Conservation (phyloP, 2,888 invertebrate genomes). For the Cantharis nigra region DNA sequence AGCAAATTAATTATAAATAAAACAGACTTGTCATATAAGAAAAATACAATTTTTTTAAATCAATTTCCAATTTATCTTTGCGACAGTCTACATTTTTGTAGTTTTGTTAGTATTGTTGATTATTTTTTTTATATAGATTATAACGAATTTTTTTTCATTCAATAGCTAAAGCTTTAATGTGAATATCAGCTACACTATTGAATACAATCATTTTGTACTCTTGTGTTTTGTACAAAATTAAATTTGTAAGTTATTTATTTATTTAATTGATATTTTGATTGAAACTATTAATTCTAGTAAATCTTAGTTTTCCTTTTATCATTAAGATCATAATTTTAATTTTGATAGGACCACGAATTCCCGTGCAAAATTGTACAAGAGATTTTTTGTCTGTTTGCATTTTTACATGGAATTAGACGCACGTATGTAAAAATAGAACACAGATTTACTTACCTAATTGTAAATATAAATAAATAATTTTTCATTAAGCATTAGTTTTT, state of each 20-base stretch:
- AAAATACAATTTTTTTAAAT: neutral
- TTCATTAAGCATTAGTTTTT: constrained; percentile 8
- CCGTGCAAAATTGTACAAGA: neutral
- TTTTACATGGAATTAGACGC: constrained; percentile 21
- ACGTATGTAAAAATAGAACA: constrained; percentile 25
- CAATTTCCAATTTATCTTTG: neutral
- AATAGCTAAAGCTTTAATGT: neutral
- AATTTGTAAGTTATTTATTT: neutral
- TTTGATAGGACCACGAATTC: neutral
- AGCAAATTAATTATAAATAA: neutral
- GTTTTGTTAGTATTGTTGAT: neutral
- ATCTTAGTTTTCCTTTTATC: neutral
- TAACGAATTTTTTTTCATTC: neutral
- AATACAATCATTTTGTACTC: neutral
- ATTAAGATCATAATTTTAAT: neutral
- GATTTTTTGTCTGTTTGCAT: neutral
- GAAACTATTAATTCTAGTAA: neutral
- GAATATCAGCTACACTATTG: neutral
- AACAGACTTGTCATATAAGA: neutral
- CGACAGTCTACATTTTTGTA: neutral
- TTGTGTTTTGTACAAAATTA: neutral
- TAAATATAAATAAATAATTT: constrained; percentile 32
- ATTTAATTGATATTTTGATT: neutral
- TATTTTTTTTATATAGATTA: neutral
- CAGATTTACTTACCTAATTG: constrained; percentile 30